Percentiles rank a stretch among this genome's conserved stretches.
phyloP scores from a whole-genome alignment of 2,797 vertebrate genomes.

The Alexandromys oeconomus region DNA sequence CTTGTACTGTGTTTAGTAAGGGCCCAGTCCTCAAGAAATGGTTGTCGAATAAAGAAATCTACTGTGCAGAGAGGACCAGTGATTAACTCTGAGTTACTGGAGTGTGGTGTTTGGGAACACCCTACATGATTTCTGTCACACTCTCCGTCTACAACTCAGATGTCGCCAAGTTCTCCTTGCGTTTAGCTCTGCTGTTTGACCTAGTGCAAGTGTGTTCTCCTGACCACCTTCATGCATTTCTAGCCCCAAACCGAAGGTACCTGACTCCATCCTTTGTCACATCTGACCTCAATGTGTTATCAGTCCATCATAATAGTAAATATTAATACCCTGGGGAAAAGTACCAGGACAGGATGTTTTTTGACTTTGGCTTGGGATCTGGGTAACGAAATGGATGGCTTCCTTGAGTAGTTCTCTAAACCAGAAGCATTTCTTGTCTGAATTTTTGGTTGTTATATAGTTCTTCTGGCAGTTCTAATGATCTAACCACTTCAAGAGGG shows the following conservation, averaged over 20 bases:
- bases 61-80: not conserved
- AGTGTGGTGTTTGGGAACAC: not conserved
- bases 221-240: not conserved
- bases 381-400: not conserved
- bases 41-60: slow-evolving; percentile 31
- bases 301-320: slow-evolving; percentile 21
- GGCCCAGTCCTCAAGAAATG: not conserved
- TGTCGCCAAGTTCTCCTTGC: not conserved
- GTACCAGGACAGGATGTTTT: not conserved
- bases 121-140: not conserved
- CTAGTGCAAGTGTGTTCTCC: slow-evolving; percentile 37
- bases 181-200: not conserved
- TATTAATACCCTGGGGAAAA: not conserved
- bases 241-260: not conserved
- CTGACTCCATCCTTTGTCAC: slow-evolving; percentile 4
- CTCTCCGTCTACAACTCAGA: not conserved
- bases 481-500: not conserved
- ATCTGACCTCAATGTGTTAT: not conserved
- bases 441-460: not conserved
- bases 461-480: slow-evolving; percentile 29
- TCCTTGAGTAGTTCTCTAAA: not conserved
- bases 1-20: not conserved
- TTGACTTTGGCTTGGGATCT: not conserved
- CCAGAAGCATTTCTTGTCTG: slow-evolving; percentile 6
- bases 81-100: not conserved